Evolutionary conservation across 1,140 invertebrate genomes (phyloP), one percentile per base, ranked within the genome.

Genomic region (Mesaphorura yosii): DNA sequence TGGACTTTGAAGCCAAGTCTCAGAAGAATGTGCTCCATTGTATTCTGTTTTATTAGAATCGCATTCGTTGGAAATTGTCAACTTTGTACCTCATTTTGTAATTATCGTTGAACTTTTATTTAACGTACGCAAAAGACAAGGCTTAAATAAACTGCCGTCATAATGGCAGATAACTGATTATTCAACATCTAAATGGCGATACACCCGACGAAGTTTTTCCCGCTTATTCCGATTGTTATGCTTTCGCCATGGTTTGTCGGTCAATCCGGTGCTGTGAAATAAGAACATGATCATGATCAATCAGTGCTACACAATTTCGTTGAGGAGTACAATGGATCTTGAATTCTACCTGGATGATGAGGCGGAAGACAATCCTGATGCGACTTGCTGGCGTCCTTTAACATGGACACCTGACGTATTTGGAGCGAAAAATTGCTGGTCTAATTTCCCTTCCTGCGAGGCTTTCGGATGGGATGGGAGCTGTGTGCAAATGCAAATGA

Each of bases 1-100:
- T 93, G 66, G 88, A 95, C 62, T 97, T 95, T 74, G 94, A 98
- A 73, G 76, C 81, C 29, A 88, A 90, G 69, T 83, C 83, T 65
- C 78, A 88, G 60, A 75, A 90, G 65, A 78, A 86, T 34, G 44
- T 58, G 25, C 53, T 55, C 22, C 53, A 55, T 39, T 55, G 53
- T 31, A 55, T 55, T 15, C 40, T 55, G 23, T 55, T 55, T 38
- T 55, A 57, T 38, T 57, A 48, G 41, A 39, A 6, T 31, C 17
- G 14, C 17, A 26, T 27, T 22, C 44, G 22, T 34, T 10, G 31
- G n/a, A n/a, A n/a, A n/a, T n/a, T n/a, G n/a, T n/a, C n/a, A n/a
- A 37, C 34, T 37, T 37, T 14, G 34, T 37, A 37, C n/a, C n/a
- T n/a, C n/a, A n/a, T n/a, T n/a, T n/a, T n/a, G n/a, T n/a, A n/a